Conservation (phyloP, 2,113 vertebrate genomes). For the Eubucco bourcierii region DNA sequence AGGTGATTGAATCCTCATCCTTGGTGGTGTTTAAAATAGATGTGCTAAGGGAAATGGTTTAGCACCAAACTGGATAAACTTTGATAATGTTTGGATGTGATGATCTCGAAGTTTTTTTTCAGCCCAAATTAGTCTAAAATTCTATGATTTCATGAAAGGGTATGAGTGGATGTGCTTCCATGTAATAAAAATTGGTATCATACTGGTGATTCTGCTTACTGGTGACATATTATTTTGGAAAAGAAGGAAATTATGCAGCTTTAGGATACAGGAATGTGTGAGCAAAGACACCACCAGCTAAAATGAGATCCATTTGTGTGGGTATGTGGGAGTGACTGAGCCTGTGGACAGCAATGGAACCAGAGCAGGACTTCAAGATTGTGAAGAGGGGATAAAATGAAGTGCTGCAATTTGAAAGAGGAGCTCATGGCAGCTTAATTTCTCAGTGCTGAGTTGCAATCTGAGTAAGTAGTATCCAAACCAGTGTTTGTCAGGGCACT, state of each 20-base stretch:
- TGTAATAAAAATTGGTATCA: neutral
- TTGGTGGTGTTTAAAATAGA: too few species aligned
- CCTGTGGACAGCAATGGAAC: neutral
- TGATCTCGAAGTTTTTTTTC: too few species aligned
- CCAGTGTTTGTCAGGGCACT: neutral
- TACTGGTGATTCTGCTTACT: neutral
- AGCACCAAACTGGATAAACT: too few species aligned
- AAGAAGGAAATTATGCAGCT: neutral
- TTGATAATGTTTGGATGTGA: too few species aligned
- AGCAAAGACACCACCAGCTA: neutral
- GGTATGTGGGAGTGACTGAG: neutral
- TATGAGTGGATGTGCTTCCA: neutral
- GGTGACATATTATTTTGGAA: neutral
- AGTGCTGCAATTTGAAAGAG: neutral
- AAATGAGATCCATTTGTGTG: neutral
- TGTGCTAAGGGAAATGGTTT: too few species aligned
- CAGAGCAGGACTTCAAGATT: rapidly evolving
- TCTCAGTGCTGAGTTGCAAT: neutral
- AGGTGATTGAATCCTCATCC: too few species aligned
- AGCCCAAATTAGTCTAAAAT: too few species aligned
- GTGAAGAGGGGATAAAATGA: neutral
- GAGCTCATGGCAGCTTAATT: neutral
- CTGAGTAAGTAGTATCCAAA: neutral
- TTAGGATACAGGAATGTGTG: neutral
- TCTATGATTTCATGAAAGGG: neutral